phyloP scores from a whole-genome alignment of 2,797 vertebrate genomes.

The Poecilia gillii region DNA sequence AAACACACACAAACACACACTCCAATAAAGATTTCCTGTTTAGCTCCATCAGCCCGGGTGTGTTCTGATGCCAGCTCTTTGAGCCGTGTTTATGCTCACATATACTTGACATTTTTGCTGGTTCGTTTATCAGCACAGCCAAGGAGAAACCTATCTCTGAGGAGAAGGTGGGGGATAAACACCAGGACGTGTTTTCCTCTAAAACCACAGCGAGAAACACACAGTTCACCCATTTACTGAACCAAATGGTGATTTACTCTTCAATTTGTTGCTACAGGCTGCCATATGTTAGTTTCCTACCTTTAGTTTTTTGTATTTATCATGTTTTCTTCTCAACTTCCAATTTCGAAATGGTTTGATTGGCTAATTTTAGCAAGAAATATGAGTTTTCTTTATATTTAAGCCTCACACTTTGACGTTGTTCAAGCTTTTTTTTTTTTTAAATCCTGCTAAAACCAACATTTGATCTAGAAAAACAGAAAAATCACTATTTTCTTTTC shows the following conservation, averaged over 20 bases:
- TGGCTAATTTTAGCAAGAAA: not conserved
- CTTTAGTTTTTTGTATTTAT: not conserved
- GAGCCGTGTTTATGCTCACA: slow-evolving; percentile 50
- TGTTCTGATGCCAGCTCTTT: slow-evolving; percentile 35
- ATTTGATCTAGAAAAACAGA: not conserved
- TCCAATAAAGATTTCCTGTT: slow-evolving; percentile 72
- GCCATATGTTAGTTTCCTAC: not conserved
- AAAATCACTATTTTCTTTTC: not conserved
- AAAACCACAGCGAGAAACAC: not conserved
- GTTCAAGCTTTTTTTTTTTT: not conserved
- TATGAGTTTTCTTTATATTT: not conserved
- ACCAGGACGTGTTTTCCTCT: not conserved
- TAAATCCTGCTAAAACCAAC: not conserved
- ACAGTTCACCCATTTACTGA: not conserved
- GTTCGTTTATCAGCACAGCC: slow-evolving; percentile 51
- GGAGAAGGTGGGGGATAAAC: slow-evolving; percentile 13
- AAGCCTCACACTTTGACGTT: not conserved
- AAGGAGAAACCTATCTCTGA: slow-evolving; percentile 20
- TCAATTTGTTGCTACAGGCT: not conserved
- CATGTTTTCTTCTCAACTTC: not conserved
- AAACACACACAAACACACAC: slow-evolving; percentile 5
- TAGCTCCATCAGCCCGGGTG: slow-evolving; percentile 32
- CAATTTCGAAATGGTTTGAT: not conserved
- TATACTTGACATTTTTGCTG: slow-evolving; percentile 37
- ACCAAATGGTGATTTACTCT: not conserved